Evolutionary conservation across 2,113 vertebrate genomes (phyloP).

Genomic region (Oostethus manadensis): DNA sequence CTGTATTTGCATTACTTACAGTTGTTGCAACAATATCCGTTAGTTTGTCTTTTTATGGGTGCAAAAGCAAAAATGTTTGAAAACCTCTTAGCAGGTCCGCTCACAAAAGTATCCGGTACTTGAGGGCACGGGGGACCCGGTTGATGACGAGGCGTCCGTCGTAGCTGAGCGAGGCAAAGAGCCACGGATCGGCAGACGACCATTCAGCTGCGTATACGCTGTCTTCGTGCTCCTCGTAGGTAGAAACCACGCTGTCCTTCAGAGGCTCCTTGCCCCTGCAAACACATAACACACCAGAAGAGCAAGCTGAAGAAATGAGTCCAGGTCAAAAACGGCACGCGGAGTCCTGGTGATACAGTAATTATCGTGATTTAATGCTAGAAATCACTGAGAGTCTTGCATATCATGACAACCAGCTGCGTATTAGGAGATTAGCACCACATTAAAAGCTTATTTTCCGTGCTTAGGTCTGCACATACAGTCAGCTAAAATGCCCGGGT

Average conservation of each 20-base stretch:
- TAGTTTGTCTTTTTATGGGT: background rate
- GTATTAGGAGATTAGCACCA: too few species aligned
- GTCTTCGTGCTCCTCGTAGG: conserved; percentile 97
- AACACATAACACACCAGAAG: background rate
- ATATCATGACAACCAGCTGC: background rate
- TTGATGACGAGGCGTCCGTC: conserved; percentile 97
- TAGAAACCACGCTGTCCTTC: conserved; percentile 92
- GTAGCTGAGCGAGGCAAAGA: conserved; percentile 96
- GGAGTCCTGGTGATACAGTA: background rate
- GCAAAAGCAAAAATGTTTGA: too few species aligned
- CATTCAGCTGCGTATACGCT: conserved; percentile 97
- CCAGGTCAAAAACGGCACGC: background rate
- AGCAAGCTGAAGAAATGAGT: too few species aligned
- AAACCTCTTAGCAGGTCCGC: background rate
- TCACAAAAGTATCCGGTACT: conserved; percentile 87
- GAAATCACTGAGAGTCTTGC: background rate
- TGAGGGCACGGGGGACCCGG: conserved; percentile 90
- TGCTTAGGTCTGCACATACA: too few species aligned
- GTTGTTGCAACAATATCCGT: background rate
- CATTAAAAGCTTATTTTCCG: too few species aligned
- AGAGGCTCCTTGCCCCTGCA: conserved; percentile 85
- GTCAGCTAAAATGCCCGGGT: too few species aligned
- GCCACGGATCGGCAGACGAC: conserved; percentile 96
- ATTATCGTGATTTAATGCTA: background rate
- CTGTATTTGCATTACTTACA: conserved; percentile 18